These are phyloP conservation scores for Erythrolamprus reginae DNA, from an alignment of 2,113 vertebrate genomes.

Conservation along the genomic window DNA sequence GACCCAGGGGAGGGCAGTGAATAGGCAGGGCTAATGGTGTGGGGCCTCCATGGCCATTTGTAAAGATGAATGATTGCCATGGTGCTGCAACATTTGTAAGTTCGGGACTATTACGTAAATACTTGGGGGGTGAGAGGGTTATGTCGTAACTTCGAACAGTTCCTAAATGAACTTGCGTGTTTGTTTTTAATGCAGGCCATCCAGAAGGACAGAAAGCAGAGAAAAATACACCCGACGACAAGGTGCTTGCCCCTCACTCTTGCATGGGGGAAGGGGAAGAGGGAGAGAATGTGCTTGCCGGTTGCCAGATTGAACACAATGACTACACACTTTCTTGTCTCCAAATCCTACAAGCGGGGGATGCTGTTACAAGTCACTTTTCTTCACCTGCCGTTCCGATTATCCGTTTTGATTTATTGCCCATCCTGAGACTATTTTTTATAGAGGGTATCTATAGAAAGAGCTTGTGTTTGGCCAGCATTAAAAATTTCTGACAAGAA, in stretches of 20 bases:
- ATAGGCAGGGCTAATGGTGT: too few relatives aligned
- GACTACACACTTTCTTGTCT: background rate
- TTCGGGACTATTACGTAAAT: too few relatives aligned
- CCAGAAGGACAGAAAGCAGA: constrained; percentile 80
- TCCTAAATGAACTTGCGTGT: too few relatives aligned
- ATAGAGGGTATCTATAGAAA: background rate
- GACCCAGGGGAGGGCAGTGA: too few relatives aligned
- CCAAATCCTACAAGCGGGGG: background rate
- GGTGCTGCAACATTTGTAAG: too few relatives aligned
- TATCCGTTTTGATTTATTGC: background rate
- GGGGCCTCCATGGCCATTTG: too few relatives aligned
- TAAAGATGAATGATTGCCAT: too few relatives aligned
- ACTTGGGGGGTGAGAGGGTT: too few relatives aligned
- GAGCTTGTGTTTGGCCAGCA: background rate
- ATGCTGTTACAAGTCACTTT: background rate
- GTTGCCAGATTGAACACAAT: too few relatives aligned
- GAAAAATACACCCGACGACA: constrained; percentile 81
- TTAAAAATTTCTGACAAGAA: background rate
- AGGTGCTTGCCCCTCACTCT: too few relatives aligned
- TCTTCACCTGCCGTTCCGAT: background rate
- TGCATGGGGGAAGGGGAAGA: too few relatives aligned
- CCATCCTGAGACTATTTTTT: background rate
- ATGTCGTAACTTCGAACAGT: too few relatives aligned
- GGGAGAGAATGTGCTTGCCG: background rate
- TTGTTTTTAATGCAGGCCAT: constrained; percentile 62